Evolutionary conservation across 2,113 vertebrate species (phyloP).

Genomic region (Microtus pennsylvanicus): DNA sequence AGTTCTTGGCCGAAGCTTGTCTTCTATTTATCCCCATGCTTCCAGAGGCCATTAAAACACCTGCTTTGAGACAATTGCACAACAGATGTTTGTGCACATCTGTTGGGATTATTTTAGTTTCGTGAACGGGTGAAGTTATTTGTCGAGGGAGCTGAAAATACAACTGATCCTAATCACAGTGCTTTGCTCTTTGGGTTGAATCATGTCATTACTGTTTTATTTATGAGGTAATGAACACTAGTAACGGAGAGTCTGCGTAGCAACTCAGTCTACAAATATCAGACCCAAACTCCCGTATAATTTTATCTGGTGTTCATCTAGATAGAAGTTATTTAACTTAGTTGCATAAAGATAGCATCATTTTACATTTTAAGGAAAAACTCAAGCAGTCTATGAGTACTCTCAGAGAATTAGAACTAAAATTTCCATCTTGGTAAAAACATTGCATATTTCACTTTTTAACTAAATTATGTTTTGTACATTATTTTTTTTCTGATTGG

Average conservation of each 20-base stretch:
- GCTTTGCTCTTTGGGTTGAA: background rate
- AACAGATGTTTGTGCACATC: background rate
- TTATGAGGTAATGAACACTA: background rate
- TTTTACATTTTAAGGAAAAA: background rate
- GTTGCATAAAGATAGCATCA: background rate
- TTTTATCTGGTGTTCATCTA: conserved; percentile 1
- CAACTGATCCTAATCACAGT: background rate
- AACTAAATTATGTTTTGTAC: conserved; percentile 63
- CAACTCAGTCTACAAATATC: background rate
- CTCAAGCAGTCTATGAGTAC: too few relatives aligned
- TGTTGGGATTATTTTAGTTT: background rate
- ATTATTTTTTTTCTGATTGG: conserved; percentile 64
- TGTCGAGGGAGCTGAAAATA: background rate
- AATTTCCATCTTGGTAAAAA: conserved; percentile 43
- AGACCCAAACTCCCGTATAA: background rate
- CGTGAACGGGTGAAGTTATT: background rate
- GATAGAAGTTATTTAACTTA: conserved; percentile 18
- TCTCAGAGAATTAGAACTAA: background rate
- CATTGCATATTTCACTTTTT: background rate
- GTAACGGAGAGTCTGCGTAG: background rate
- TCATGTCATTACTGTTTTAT: background rate
- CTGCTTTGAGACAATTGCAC: background rate
- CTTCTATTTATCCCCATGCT: background rate
- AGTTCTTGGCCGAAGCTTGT: background rate
- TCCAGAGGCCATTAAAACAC: background rate